These are phyloP conservation scores for Globodera ellingtonae DNA, from an alignment of 1,140 invertebrate genomes.

Conservation along the genomic window DNA sequence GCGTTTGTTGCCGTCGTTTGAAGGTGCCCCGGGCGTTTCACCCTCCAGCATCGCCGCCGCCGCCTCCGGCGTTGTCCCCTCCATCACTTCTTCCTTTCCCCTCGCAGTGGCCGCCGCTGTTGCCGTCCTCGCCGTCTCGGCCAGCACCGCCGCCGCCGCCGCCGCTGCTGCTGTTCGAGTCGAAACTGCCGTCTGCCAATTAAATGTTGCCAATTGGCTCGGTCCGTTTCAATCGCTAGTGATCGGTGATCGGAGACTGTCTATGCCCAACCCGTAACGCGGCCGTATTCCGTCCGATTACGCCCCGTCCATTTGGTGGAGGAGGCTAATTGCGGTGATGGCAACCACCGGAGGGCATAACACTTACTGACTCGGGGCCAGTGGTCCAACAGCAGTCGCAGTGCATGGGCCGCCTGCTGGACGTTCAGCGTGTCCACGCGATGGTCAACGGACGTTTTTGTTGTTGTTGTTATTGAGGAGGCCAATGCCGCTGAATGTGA, in stretches of 20 bases:
- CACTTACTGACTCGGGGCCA: constrained; percentile 63
- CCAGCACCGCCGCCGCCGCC: not conserved
- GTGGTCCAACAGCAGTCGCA: constrained; percentile 56
- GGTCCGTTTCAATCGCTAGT: too few relatives aligned
- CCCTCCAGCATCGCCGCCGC: not conserved
- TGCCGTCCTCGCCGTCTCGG: not conserved
- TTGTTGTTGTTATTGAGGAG: not conserved
- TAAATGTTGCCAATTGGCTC: not conserved
- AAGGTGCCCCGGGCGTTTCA: not conserved
- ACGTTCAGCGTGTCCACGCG: constrained; percentile 52
- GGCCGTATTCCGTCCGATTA: too few relatives aligned
- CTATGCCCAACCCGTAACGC: too few relatives aligned
- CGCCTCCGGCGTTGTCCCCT: not conserved
- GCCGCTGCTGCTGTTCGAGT: constrained; percentile 4
- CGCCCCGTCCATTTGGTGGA: too few relatives aligned
- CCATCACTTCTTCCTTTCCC: not conserved
- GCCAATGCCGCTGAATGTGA: not conserved
- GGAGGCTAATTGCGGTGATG: too few relatives aligned
- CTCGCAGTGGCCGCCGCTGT: not conserved
- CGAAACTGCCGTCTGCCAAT: not conserved
- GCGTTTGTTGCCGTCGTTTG: too few relatives aligned
- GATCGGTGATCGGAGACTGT: too few relatives aligned
- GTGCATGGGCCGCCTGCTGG: constrained; percentile 50
- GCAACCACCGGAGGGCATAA: not conserved
- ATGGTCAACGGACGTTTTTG: constrained; percentile 26